Evolutionary conservation across 2,113 vertebrate genomes (phyloP), one percentile per base, ranked within the genome.

Genomic region (Chloroceryle aenea): DNA sequence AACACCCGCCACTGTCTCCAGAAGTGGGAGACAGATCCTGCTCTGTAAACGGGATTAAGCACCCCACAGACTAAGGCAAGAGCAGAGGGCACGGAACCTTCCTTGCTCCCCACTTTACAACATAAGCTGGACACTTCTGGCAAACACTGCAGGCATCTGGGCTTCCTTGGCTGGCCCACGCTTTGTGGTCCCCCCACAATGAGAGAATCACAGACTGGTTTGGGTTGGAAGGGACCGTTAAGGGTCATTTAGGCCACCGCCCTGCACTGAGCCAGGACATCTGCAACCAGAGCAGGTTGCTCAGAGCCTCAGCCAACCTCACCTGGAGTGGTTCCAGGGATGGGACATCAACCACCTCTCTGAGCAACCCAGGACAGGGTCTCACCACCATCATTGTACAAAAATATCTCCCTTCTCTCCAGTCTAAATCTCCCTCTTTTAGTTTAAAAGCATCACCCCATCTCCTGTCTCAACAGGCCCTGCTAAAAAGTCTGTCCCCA

Each of bases 21-120:
- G 0, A 0, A 3, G 40, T 18, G 19, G 47, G 47, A 48, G 48
- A 25, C 5, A 22, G 48, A 50, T 50, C 48, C 48, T 50, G 23
- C 38, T 64, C 55, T 38, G 36, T 14, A 47, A 42, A 53, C 0
- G 1, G 69, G 16, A 56, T 9, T 36, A 22, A 9, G 19, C 23
- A 26, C 9, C 9, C 26, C 15, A 68, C 12, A 16, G 53, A 40
- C 42, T 11, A 72, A 55, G 34, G 21, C 40, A 42, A 53, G 26
- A 43, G 5, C 61, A 55, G 58, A 61, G 67, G 12, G 26, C 40
- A 21, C 0, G 0, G 61, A 26, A 26, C 5, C 42, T 45, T 42
- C n/a, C 17, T 15, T 52, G 47, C 55, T 30, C 36, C 62, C 21
- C n/a, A 14, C 30, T 13, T 11, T 47, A 45, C 58, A 64, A 38